Evolutionary conservation across 2,797 vertebrate species (phyloP), one percentile per base, ranked within the genome.

Genomic region (Lateolabrax maculatus): DNA sequence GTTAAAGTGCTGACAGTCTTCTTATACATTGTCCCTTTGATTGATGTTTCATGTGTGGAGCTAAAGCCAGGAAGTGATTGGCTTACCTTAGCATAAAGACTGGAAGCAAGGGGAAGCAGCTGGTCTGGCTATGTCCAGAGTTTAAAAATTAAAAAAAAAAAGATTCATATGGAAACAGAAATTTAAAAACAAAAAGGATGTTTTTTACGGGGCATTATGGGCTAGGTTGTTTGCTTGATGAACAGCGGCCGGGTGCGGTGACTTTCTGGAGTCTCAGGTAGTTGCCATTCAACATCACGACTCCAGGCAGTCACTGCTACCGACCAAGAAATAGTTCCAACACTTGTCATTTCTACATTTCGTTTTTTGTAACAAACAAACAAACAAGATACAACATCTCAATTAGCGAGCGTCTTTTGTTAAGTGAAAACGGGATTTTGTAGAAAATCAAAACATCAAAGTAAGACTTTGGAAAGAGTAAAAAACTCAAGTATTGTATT

Each of bases 1-100:
- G 52, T 49, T 44, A 52, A 55, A 57, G 49, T 43, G 41, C 53
- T 29, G 60, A 66, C 49, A n/a, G n/a, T n/a, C n/a, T 67, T 71
- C 61, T 16, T 49, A 21, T 37, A 25, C 37, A 18, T 1, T 15
- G 15, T 7, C 48, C 16, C 43, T 25, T 10, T 18, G 11, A 51
- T 51, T 6, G 11, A 43, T 6, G 41, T 19, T 29, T 46, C 31
- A 51, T 18, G 13, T 18, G 9, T 27, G 15, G 15, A 37, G 5
- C 13, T 6, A 23, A 49, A 46, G 29, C 41, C 15, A 25, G 2
- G 29, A 34, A 3, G 15, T 9, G 5, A 46, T 70, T 34, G 36
- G 9, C 9, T 6, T n/a, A n/a, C n/a, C 18, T 69, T 55, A 55
- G 19, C 51, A 55, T 68, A 29, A 39, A 27, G 19, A 27, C 36